phyloP scores from a whole-genome alignment of 2,113 vertebrate genomes.

The Himantopus leucocephalus region DNA sequence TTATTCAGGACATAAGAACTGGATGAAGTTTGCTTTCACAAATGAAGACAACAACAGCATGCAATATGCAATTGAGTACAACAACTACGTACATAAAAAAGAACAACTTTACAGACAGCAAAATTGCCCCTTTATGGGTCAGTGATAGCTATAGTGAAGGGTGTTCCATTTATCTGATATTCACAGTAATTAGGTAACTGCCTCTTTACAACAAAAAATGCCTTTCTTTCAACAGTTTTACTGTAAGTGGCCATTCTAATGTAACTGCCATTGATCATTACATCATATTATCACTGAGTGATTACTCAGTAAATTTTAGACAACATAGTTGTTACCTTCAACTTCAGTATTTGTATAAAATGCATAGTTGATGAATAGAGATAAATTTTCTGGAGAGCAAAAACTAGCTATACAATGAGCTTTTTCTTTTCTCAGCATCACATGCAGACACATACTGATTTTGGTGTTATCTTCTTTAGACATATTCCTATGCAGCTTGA shows the following conservation, averaged over 20 bases:
- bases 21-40: background rate
- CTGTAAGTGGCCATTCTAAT: constrained; percentile 19
- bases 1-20: background rate
- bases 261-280: constrained; percentile 2
- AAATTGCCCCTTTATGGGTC: constrained; percentile 9
- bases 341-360: background rate
- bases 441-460: background rate
- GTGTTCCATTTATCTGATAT: constrained; percentile 28
- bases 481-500: background rate
- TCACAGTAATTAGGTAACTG: constrained; percentile 16
- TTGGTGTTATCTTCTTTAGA: background rate
- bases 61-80: background rate
- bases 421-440: background rate
- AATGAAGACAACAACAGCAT: background rate
- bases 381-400: background rate
- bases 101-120: background rate
- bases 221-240: constrained; percentile 26
- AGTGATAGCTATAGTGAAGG: background rate
- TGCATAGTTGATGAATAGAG: background rate
- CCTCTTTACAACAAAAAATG: constrained; percentile 15
- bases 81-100: background rate
- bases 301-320: constrained; percentile 6
- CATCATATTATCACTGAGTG: background rate
- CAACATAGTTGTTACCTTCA: background rate
- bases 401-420: background rate